phyloP scores from a whole-genome alignment of 2,888 invertebrate genomes.

The Subacronicta megacephala region DNA sequence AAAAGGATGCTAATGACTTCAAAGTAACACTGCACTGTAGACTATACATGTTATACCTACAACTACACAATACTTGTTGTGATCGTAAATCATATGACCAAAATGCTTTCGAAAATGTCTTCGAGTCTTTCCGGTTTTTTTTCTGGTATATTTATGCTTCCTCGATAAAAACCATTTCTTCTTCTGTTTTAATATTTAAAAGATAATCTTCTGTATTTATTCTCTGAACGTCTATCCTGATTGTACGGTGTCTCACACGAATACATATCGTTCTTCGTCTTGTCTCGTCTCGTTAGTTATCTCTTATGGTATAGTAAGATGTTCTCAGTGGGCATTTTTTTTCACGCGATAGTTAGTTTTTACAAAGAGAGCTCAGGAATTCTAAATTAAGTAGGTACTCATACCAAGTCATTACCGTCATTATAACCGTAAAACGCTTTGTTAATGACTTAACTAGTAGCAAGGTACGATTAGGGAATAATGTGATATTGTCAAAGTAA shows the following conservation, averaged over 20 bases:
- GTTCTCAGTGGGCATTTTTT: constrained; percentile 65
- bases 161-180: too few species aligned
- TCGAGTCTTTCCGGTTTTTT: too few species aligned
- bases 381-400: constrained; percentile 50
- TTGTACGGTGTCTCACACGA: constrained; percentile 72
- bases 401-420: constrained; percentile 47
- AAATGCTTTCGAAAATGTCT: too few species aligned
- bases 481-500: constrained; percentile 56
- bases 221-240: constrained; percentile 50
- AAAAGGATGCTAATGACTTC: too few species aligned
- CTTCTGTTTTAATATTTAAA: too few species aligned
- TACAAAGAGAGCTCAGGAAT: constrained; percentile 38
- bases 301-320: constrained; percentile 65
- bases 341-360: constrained; percentile 59
- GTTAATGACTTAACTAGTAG: constrained; percentile 57
- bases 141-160: too few species aligned
- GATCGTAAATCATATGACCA: too few species aligned
- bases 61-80: too few species aligned
- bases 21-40: too few species aligned
- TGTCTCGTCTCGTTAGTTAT: constrained; percentile 73
- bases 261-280: constrained; percentile 85
- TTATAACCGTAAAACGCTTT: constrained; percentile 56
- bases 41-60: too few species aligned
- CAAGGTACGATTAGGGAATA: constrained; percentile 57
- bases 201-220: background rate